Evolutionary conservation across 2,113 vertebrate genomes (phyloP), one percentile per base, ranked within the genome.

Genomic region (Channa argus): DNA sequence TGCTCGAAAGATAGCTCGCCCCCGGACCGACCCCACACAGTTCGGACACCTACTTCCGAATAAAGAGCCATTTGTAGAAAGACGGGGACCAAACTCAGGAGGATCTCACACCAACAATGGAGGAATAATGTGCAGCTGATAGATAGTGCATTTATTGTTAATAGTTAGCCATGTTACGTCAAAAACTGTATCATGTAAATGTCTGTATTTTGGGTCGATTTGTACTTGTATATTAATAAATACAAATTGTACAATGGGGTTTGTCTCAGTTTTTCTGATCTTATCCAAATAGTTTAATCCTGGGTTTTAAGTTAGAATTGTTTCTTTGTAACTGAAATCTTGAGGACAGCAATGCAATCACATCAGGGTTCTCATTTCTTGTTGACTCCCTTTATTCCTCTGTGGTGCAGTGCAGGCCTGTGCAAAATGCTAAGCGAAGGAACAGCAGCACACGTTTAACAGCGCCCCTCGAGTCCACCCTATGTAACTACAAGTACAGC

Each of bases 111-210:
- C 4, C 15, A 80, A 34, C 80, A 52, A 11, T 3, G 85, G 71
- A 38, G 88, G 84, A 37, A 90, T 87, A 3, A 43, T 90, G 82
- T 89, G 89, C 71, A 89, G 81, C 76, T 89, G 79, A 90, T 24
- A 24, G 24, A 24, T 24, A 1, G 1, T 24, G 24, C 24, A 24
- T 24, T 24, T 24, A 24, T 24, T 24, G 24, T 24, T 24, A 24
- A 24, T 24, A 24, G 24, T 24, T 24, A 24, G 24, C 24, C 24
- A 24, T 24, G 24, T 34, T 8, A 5, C 1, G 51, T 47, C 10
- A 3, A 37, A 56, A 39, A 33, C 5, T 4, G 47, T 43, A 44
- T 33, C 12, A 1, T 9, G 14, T 51, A 45, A 38, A 24, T 68
- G 52, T 61, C 44, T 54, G 36, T 13, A 52, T 6, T 55, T 37